A percentile compares a stretch with the other conserved stretches of the same genome.
These are phyloP conservation scores for Enteromius anoplus DNA, from an alignment of 2,797 vertebrate species.

Conservation along the genomic window DNA sequence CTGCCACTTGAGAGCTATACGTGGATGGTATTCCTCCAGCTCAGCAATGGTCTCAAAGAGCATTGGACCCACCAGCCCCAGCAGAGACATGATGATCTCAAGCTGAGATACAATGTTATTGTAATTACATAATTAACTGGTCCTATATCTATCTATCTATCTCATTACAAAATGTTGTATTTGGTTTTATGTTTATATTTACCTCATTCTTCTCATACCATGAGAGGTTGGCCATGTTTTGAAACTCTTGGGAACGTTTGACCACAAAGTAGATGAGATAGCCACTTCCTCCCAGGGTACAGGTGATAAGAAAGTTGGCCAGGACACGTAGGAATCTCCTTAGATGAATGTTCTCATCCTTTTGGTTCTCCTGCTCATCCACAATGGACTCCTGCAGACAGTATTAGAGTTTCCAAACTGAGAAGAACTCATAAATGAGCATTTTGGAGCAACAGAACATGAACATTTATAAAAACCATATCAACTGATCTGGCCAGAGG, in stretches of 20 bases:
- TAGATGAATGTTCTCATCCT: conserved; percentile 95
- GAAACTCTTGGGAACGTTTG: conserved; percentile 94
- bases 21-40: conserved; percentile 95
- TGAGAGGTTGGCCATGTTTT: conserved; percentile 83
- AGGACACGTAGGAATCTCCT: conserved; percentile 91
- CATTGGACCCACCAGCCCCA: conserved; percentile 95
- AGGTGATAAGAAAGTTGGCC: conserved; percentile 91
- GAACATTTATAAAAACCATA: not conserved
- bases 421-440: conserved; percentile 3
- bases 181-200: conserved; percentile 43
- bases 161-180: not conserved
- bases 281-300: conserved; percentile 93
- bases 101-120: conserved; percentile 60
- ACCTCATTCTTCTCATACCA: conserved; percentile 99
- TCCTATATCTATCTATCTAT: not conserved
- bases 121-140: not conserved
- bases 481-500: not conserved
- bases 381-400: conserved; percentile 92
- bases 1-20: conserved; percentile 97
- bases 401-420: conserved; percentile 20
- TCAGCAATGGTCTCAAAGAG: conserved; percentile 96
- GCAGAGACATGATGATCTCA: conserved; percentile 96
- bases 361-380: conserved; percentile 97
- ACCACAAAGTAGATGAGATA: conserved; percentile 99
- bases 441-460: not conserved